Conservation (phyloP, 2,797 vertebrate genomes). For the Adrianichthys oophorus region DNA sequence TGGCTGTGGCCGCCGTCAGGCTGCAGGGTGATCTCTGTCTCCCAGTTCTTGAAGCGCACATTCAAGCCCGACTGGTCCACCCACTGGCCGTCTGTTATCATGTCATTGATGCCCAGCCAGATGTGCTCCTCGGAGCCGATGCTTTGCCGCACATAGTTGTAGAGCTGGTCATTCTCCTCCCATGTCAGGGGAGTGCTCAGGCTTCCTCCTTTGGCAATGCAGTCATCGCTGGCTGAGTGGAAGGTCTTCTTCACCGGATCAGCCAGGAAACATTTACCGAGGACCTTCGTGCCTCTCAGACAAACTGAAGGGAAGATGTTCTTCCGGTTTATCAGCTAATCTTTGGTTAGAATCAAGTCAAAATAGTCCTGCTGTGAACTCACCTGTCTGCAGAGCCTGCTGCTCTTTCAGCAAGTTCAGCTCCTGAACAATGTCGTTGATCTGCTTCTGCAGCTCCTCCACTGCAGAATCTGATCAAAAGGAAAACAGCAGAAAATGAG, state of each 20-base stretch:
- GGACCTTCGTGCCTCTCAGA: conserved; percentile 89
- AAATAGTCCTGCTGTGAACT: background rate
- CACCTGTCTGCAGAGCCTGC: conserved; percentile 92
- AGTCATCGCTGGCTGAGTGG: conserved; percentile 88
- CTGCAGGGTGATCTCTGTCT: conserved; percentile 91
- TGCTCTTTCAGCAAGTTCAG: conserved; percentile 89
- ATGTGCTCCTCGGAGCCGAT: conserved; percentile 80
- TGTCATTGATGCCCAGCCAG: conserved; percentile 94
- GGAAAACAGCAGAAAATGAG: background rate
- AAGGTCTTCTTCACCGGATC: conserved; percentile 81
- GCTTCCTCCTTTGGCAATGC: conserved; percentile 87
- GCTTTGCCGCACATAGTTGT: conserved; percentile 84
- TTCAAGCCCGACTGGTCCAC: conserved; percentile 82
- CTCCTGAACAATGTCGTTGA: conserved; percentile 85
- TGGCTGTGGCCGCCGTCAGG: conserved; percentile 87
- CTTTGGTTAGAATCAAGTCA: too few species aligned
- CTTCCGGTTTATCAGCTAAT: too few species aligned
- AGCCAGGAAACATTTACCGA: conserved; percentile 89
- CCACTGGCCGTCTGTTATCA: conserved; percentile 86
- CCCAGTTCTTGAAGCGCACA: conserved; percentile 92
- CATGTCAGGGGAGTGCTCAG: conserved; percentile 81
- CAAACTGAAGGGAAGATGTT: conserved; percentile 80
- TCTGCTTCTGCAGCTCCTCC: conserved; percentile 86
- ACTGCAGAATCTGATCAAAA: conserved; percentile 71
- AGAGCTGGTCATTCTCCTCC: conserved; percentile 88